Evolutionary conservation across 2,888 invertebrate genomes (phyloP), one percentile per base, ranked within the genome.

Genomic region (Protodeltote pygarga): DNA sequence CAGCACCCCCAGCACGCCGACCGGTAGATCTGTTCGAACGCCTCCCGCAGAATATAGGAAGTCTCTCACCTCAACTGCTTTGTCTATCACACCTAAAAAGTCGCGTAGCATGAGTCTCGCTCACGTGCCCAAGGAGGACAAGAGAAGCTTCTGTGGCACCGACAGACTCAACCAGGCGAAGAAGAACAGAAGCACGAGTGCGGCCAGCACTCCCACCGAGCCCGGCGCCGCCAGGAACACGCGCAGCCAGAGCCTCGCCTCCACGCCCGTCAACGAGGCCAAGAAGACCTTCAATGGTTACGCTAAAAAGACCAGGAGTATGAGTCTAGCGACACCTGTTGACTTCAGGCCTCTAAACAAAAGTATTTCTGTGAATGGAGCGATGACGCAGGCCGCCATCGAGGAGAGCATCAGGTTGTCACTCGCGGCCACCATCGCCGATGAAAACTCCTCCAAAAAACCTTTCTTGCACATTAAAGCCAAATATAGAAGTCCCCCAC

Each of bases 401-500:
- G 92, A 92, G 65, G 91, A 90, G 70, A 90, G 89, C 68, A 89
- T 92, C 65, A 57, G 89, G 1, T 82, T 85, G 49, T 89, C 91
- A 3, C 75, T 92, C 5, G 89, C 87, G 15, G 92, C 90, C 25
- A 77, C 61, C 58, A 83, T 90, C 49, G 83, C 78, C n/a, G 88
- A 87, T 62, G 77, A 83, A 51, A 78, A 70, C 46, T 75, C 77
- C 28, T 64, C 87, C 51, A 92, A 93, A 71, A 91, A 92, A 67
- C 91, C 93, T 63, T 95, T 94, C 83, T 89, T 95, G 68, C 95
- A 95, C 89, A 95, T 95, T 77, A 94, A 95, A 76, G 94, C 95
- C 81, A 95, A 95, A 83, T 95, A 95, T 81, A 92, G 95, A 72
- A 95, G 95, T 85, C 93, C 94, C 42, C 94, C 95, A 54, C 94